Percentiles rank a stretch among this genome's conserved stretches.
These are phyloP conservation scores for Dynastes maya DNA, from an alignment of 2,888 invertebrate species.

Conservation along the genomic window DNA sequence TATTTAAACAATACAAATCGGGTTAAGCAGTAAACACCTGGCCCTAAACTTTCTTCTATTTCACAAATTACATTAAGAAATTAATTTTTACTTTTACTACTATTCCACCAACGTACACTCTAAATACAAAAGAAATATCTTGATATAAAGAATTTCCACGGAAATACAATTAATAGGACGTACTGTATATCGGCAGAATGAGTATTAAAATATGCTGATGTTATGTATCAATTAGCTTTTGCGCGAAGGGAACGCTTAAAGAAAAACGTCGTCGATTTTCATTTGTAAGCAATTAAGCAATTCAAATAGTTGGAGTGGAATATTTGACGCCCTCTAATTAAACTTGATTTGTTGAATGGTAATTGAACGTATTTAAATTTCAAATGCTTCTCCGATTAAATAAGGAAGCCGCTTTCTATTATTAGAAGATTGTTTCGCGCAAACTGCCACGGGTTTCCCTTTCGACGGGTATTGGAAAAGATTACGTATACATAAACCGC, in stretches of 20 bases:
- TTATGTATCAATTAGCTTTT: conserved; percentile 9
- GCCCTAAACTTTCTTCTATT: too few species aligned
- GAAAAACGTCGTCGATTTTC: conserved; percentile 15
- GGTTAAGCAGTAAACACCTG: too few species aligned
- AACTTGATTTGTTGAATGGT: conserved; percentile 55
- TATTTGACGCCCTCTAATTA: conserved; percentile 50
- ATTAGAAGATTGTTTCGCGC: conserved; percentile 35
- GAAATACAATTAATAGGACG: background rate
- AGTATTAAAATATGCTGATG: conserved; percentile 2
- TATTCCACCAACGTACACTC: too few species aligned
- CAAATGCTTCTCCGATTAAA: conserved; percentile 55
- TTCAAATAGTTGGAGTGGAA: conserved; percentile 39
- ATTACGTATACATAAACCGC: conserved; percentile 13
- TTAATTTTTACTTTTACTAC: too few species aligned
- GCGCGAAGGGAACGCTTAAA: background rate
- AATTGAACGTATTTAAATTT: conserved; percentile 54
- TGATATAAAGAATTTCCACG: background rate
- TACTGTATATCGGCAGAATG: background rate
- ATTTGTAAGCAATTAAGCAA: conserved; percentile 40
- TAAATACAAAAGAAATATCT: background rate
- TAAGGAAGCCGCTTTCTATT: conserved; percentile 39
- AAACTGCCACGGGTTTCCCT: conserved; percentile 33
- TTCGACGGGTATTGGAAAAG: conserved; percentile 22
- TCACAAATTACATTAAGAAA: too few species aligned
- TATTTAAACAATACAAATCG: too few species aligned